Conservation (phyloP, 2,888 invertebrate species). For the Stenichneumon culpator region DNA sequence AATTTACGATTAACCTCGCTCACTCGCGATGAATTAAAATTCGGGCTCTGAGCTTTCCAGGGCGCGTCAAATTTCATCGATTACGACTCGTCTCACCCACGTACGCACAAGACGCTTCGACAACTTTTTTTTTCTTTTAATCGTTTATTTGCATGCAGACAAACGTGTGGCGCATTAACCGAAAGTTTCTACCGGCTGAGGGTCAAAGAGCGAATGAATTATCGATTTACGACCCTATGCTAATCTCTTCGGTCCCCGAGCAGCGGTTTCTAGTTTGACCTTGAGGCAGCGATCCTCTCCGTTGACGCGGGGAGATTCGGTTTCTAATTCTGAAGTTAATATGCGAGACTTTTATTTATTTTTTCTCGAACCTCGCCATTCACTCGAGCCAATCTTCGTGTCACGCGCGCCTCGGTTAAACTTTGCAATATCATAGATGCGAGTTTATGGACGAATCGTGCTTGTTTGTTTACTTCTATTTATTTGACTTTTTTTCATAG, state of each 20-base stretch:
- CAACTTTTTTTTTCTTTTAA: neutral
- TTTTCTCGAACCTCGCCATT: too few relatives aligned
- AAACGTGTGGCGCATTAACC: conserved; percentile 22
- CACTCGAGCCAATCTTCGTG: too few relatives aligned
- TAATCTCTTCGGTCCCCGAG: conserved; percentile 27
- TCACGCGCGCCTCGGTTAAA: too few relatives aligned
- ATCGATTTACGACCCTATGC: conserved; percentile 44
- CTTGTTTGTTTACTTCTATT: neutral
- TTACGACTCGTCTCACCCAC: neutral
- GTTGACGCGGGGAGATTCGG: conserved; percentile 14
- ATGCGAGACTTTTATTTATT: too few relatives aligned
- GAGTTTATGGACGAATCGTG: neutral
- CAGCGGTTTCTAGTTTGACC: conserved; percentile 61
- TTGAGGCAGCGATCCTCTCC: conserved; percentile 37
- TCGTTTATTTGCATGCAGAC: neutral
- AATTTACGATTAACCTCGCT: conserved; percentile 47
- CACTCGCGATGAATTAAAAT: neutral
- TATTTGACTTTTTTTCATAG: neutral
- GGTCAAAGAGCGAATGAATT: conserved; percentile 46
- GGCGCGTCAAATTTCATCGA: conserved; percentile 5
- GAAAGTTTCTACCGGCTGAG: conserved; percentile 35
- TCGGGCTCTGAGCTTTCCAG: neutral
- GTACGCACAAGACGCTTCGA: neutral
- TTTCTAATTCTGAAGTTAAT: conserved; percentile 38
- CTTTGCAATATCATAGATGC: neutral